Base-by-base conservation (phyloP, 2,113 vertebrate species). In the Megaptera novaeangliae region DNA sequence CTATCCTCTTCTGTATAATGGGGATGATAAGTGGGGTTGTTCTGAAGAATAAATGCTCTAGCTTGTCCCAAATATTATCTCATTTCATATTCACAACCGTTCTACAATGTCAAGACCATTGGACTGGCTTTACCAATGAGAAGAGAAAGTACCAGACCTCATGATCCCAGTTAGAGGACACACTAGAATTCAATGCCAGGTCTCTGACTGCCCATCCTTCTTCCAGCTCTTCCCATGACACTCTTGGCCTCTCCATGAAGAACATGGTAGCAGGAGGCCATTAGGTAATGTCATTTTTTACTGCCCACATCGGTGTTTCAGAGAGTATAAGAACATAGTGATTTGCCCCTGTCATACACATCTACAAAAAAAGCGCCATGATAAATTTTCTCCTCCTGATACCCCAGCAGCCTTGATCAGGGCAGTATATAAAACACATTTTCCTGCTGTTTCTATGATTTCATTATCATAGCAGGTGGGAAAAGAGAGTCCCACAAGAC, bases 181-280 rank as follows among this genome's bases (percentile, higher is more conserved):
- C 6, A 8, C 59, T 88, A n/a, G 49, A 66, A 34, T 23, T 23
- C 77, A 27, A 2, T 0, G 0, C 20, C 25, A 68, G 31, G 46
- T 34, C 27, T n/a, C 39, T 31, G n/a, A 15, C 21, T 18, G 11
- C 34, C 1, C 12, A 6, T 15, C 59, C 27, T 83, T 59, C 80
- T 39, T 59, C 25, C 39, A 31, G 18, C 14, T 36, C 61, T n/a
- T 39, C 39, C 17, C 27, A 34, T 1, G 0, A 6, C 18, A n/a
- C 0, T 0, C 23, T 4, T 20, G 0, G 46, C 66, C 66, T 64
- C 46, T 66, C 36, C 2, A 0, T 55, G 12, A 17, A 29, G 31
- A n/a, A 11, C 0, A 0, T 18, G 39, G 25, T 0, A 2, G 78
- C 36, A 18, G 15, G 23, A 34, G 27, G 1, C 25, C 39, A 29